Percentiles rank a stretch among this genome's conserved stretches.
Conservation (phyloP, 2,113 vertebrate species). For the Bubo bubo region DNA sequence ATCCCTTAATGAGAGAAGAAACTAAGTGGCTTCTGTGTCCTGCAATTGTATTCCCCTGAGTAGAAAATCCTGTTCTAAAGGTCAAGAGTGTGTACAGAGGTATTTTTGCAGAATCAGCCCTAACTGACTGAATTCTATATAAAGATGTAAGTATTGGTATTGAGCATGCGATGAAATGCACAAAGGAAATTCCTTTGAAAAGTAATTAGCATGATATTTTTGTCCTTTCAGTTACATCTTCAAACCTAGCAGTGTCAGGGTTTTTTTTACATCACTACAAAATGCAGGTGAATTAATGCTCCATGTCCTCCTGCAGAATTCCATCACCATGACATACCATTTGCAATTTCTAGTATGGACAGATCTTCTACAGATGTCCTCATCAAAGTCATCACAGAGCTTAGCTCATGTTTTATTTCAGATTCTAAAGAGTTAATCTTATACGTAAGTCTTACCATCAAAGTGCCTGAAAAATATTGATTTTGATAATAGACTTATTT, state of each 20-base stretch:
- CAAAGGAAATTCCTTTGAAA: background rate
- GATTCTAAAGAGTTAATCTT: background rate
- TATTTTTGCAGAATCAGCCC: background rate
- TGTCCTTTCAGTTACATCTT: background rate
- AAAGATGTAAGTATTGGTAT: background rate
- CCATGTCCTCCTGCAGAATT: background rate
- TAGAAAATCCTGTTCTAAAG: background rate
- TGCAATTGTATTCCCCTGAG: background rate
- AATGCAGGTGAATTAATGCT: background rate
- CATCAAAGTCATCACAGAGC: background rate
- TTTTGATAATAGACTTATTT: background rate
- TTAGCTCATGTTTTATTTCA: background rate
- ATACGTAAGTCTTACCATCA: background rate
- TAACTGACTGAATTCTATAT: background rate
- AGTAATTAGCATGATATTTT: background rate
- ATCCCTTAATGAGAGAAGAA: background rate
- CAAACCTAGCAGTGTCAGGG: background rate
- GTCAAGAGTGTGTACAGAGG: background rate
- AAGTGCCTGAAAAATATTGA: background rate
- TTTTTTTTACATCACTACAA: background rate
- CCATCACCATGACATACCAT: background rate
- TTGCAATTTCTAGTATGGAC: background rate
- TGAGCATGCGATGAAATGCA: background rate
- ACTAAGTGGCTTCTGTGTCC: background rate
- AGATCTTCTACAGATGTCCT: background rate